Base-by-base conservation (phyloP, 2,888 invertebrate species). In the Criorhina ranunculi region DNA sequence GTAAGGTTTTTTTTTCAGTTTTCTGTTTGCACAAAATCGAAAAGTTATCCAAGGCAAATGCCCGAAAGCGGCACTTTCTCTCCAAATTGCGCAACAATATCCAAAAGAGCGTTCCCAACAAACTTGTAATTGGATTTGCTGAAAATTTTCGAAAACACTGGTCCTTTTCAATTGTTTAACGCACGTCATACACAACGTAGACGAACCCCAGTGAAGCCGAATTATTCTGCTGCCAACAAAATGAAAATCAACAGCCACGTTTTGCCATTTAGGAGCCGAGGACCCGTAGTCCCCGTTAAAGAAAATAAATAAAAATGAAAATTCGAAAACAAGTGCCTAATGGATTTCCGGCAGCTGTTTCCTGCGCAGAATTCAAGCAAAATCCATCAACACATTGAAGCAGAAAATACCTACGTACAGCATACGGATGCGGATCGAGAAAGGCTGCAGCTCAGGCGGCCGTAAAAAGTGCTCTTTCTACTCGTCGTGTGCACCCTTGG, bases 261-360 rank as follows among this genome's bases (percentile, higher is more conserved):
- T 40, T 24, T 42, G 24, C 51, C 60, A 15, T 44, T 46, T 44
- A 6, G 17, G 1, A 19, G 9, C 19, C 12, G 6, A 44, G 19
- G 24, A 31, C 33, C 5, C 12, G 19, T 12, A 9, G 19, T 8
- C 12, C 1, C 8, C 12, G 15, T 15, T 5, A 49, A 46, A 33
- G 60, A 67, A 57, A 31, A 70, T n/a, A n/a, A n/a, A n/a, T n/a
- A 72, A 73, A 73, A 73, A 17, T 59, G 15, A 49, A 82, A 85
- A 70, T 64, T 85, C 70, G 42, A 80, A 80, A 75, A 70, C 80
- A 80, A 85, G 80, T 80, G 75, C 85, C 85, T 85, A 85, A 85
- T 85, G 85, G 80, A 85, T 85, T 85, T 85, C 85, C 85, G 85
- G 80, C 79, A 85, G 80, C 85, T 80, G 85, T 76, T 85, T 85